Percentiles rank a stretch among this genome's conserved stretches.
These are phyloP conservation scores for Vireo griseus DNA, from an alignment of 2,797 vertebrate species.

Conservation along the genomic window DNA sequence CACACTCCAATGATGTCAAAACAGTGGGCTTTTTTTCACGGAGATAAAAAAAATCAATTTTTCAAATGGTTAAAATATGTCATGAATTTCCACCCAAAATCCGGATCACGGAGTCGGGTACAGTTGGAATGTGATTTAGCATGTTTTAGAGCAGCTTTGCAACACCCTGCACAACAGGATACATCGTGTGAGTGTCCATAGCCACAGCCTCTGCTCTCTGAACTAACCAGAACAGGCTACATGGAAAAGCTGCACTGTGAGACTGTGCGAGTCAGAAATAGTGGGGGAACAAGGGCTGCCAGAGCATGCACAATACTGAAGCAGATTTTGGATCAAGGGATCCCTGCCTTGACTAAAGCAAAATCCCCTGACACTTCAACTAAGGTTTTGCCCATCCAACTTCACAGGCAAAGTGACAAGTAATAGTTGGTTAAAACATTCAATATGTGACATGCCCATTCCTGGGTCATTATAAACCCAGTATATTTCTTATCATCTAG, in stretches of 20 bases:
- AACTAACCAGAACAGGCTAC: not conserved
- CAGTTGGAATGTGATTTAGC: not conserved
- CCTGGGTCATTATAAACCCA: not conserved
- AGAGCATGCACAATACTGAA: not conserved
- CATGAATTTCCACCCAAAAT: not conserved
- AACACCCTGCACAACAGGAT: not conserved
- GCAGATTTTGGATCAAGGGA: not conserved
- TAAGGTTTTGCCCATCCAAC: not conserved
- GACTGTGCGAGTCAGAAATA: fast-evolving
- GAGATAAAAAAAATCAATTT: not conserved
- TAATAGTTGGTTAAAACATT: not conserved
- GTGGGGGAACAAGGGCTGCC: not conserved
- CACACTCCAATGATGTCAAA: not conserved
- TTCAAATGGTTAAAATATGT: not conserved
- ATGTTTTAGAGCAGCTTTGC: not conserved
- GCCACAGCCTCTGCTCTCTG: not conserved
- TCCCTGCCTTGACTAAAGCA: not conserved
- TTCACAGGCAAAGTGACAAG: not conserved
- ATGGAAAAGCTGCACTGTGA: not conserved
- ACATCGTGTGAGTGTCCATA: fast-evolving
- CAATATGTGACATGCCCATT: not conserved
- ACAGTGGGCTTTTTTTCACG: not conserved
- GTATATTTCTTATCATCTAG: not conserved
- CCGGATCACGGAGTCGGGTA: not conserved
- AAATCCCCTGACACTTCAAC: fast-evolving